These are phyloP conservation scores for Vesta saturnalis DNA, from an alignment of 2,888 invertebrate genomes.

Conservation along the genomic window DNA sequence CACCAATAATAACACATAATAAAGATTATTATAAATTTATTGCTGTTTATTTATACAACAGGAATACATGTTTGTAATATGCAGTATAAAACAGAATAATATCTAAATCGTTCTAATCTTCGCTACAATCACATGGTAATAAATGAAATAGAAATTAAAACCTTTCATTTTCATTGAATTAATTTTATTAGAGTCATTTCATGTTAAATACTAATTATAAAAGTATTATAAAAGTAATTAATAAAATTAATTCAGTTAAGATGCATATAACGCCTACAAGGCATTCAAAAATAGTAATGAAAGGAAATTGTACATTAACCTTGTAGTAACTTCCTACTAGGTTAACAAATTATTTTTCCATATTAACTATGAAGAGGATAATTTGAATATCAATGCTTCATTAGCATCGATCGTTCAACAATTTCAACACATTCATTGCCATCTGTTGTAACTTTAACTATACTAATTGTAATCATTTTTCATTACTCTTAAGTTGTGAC, in stretches of 20 bases:
- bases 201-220: neutral
- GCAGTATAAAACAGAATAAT: no score
- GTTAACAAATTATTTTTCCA: constrained; percentile 8
- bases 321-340: constrained; percentile 11
- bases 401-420: constrained; percentile 25
- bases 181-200: neutral
- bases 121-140: constrained; percentile 5
- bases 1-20: no score
- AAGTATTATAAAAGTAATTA: neutral
- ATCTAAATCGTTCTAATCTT: no score
- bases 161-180: neutral
- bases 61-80: no score
- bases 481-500: no score
- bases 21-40: no score
- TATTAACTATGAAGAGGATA: constrained; percentile 14
- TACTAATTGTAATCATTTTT: neutral
- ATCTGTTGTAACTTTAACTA: constrained; percentile 16
- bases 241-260: constrained; percentile 1
- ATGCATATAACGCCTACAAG: neutral
- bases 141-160: neutral
- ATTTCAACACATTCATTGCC: constrained; percentile 30
- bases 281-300: constrained; percentile 5
- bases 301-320: constrained; percentile 7
- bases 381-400: constrained; percentile 33
- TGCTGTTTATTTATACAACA: no score